Conservation (phyloP, 2,797 vertebrate species). For the Oryzias dopingdopingensis region DNA sequence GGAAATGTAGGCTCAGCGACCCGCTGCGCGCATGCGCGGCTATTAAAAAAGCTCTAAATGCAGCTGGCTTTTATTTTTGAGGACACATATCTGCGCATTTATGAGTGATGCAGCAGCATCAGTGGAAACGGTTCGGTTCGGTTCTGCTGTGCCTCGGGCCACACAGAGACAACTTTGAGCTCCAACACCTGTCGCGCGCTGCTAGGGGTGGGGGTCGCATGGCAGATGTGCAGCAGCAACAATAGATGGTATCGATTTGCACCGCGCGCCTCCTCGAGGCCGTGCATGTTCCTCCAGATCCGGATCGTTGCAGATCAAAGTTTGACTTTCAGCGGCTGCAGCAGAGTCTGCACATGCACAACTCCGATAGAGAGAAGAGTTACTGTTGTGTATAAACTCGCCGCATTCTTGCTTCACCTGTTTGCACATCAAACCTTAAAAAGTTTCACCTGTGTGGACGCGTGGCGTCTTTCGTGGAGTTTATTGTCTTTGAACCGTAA, state of each 20-base stretch:
- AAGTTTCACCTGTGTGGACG: slow-evolving; percentile 11
- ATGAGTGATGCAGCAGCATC: too few relatives aligned
- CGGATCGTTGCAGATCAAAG: slow-evolving; percentile 24
- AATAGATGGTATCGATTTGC: slow-evolving; percentile 64
- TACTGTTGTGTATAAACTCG: slow-evolving; percentile 15
- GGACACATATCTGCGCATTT: slow-evolving; percentile 1
- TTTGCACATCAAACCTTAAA: slow-evolving; percentile 29
- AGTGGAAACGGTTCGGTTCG: neutral
- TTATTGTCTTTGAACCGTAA: slow-evolving; percentile 9
- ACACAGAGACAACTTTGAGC: slow-evolving; percentile 33
- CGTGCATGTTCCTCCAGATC: slow-evolving; percentile 29
- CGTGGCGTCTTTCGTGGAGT: slow-evolving; percentile 15
- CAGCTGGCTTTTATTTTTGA: neutral
- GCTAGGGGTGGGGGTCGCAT: slow-evolving; percentile 27
- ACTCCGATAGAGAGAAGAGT: slow-evolving; percentile 7
- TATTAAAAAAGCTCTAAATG: neutral
- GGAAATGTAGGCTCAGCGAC: slow-evolving; percentile 51
- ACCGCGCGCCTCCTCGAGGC: slow-evolving; percentile 57
- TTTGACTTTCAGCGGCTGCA: slow-evolving; percentile 31
- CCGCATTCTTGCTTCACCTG: slow-evolving; percentile 15
- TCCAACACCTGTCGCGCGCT: slow-evolving; percentile 73
- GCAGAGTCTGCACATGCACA: slow-evolving; percentile 14
- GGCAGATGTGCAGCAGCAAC: slow-evolving; percentile 68
- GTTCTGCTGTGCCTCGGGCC: slow-evolving; percentile 30
- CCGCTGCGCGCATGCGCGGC: slow-evolving; percentile 38